These are phyloP conservation scores for Galago senegalensis DNA, from an alignment of 2,797 vertebrate genomes.

Conservation along the genomic window DNA sequence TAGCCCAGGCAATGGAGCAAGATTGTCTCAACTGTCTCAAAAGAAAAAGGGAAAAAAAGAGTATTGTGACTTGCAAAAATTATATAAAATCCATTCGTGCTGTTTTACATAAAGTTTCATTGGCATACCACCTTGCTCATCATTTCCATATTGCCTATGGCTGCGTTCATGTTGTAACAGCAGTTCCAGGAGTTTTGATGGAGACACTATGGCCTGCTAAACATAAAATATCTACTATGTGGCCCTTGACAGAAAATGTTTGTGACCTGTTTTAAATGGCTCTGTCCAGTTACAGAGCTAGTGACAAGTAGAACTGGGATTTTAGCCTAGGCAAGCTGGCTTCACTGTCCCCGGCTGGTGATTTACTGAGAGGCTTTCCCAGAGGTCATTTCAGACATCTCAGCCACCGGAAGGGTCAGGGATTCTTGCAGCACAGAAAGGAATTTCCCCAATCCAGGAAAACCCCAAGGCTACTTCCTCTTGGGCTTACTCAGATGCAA, in stretches of 20 bases:
- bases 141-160: too few relatives aligned
- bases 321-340: not conserved
- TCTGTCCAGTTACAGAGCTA: not conserved
- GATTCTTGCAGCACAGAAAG: not conserved
- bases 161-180: rapidly evolving
- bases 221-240: not conserved
- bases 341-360: not conserved
- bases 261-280: not conserved
- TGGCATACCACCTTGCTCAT: too few relatives aligned
- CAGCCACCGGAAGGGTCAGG: not conserved
- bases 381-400: not conserved
- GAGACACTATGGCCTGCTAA: not conserved
- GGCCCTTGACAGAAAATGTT: not conserved
- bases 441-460: not conserved
- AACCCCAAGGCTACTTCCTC: not conserved
- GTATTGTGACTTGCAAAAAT: too few relatives aligned
- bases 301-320: not conserved
- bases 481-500: not conserved
- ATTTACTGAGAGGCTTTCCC: not conserved
- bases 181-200: too few relatives aligned
- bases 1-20: too few relatives aligned
- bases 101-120: not conserved
- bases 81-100: not conserved
- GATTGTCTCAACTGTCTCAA: too few relatives aligned
- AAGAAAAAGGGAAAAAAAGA: too few relatives aligned